These are phyloP conservation scores for Caenorhabditis inopinata DNA, from an alignment of 1,140 invertebrate species.

Conservation along the genomic window DNA sequence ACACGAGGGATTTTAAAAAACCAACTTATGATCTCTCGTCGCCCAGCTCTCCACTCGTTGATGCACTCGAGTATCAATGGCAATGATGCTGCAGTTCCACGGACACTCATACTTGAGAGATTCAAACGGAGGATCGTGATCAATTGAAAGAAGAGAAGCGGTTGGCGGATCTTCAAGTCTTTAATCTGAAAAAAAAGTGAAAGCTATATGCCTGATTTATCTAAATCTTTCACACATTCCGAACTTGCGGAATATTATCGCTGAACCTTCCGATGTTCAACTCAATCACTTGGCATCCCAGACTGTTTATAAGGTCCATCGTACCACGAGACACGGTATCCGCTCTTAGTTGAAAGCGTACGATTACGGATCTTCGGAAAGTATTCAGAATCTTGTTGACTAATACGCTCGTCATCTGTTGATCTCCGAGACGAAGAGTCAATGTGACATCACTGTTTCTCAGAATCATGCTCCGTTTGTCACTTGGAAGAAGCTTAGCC, in stretches of 20 bases:
- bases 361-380: background rate
- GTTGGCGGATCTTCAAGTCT: background rate
- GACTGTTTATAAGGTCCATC: background rate
- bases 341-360: background rate
- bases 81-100: background rate
- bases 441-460: background rate
- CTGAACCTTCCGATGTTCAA: background rate
- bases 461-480: background rate
- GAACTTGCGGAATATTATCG: background rate
- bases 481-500: background rate
- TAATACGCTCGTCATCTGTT: background rate
- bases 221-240: background rate
- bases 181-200: background rate
- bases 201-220: background rate
- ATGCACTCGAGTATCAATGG: background rate
- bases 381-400: background rate
- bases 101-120: background rate
- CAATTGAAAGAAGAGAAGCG: background rate
- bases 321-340: background rate
- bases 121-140: background rate
- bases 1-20: background rate
- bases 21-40: background rate
- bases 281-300: background rate
- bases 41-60: background rate
- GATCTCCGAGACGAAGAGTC: background rate